A percentile compares a stretch with the other conserved stretches of the same genome.
Evolutionary conservation across 2,888 invertebrate species (phyloP).

Genomic region (Arctia plantaginis): DNA sequence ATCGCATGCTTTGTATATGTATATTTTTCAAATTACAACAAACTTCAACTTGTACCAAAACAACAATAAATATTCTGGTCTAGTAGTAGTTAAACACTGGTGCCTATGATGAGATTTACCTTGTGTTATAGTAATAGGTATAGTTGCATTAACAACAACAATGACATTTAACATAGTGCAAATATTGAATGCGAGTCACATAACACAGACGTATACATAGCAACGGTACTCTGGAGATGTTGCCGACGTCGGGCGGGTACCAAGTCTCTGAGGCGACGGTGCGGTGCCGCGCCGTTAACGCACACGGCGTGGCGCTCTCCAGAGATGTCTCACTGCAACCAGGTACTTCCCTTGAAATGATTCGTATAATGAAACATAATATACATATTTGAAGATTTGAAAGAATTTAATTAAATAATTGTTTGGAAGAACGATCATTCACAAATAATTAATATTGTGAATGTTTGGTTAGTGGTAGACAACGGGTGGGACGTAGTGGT

Average conservation of each 20-base stretch:
- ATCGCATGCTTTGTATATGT: not conserved
- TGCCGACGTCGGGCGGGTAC: constrained; percentile 49
- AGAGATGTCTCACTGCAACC: constrained; percentile 91
- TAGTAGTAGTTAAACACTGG: no score
- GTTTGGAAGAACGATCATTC: not conserved
- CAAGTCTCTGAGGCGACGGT: constrained; percentile 46
- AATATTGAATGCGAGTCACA: not conserved
- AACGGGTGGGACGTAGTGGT: constrained; percentile 61
- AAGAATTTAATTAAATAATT: not conserved
- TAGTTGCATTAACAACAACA: not conserved
- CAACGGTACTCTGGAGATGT: constrained; percentile 73
- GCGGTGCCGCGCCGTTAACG: constrained; percentile 91
- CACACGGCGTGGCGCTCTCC: constrained; percentile 91
- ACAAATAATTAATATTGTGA: not conserved
- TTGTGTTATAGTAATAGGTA: not conserved
- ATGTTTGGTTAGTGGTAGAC: constrained; percentile 56
- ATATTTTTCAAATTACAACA: no score
- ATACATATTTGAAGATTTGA: not conserved
- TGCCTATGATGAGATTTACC: no score
- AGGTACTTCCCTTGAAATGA: constrained; percentile 78
- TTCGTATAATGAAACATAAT: not conserved
- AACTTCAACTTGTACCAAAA: no score
- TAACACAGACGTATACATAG: constrained; percentile 56
- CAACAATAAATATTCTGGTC: no score
- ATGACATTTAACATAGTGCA: not conserved